Evolutionary conservation across 2,113 vertebrate species (phyloP), one percentile per base, ranked within the genome.

Genomic region (Rhadina sibilatrix): DNA sequence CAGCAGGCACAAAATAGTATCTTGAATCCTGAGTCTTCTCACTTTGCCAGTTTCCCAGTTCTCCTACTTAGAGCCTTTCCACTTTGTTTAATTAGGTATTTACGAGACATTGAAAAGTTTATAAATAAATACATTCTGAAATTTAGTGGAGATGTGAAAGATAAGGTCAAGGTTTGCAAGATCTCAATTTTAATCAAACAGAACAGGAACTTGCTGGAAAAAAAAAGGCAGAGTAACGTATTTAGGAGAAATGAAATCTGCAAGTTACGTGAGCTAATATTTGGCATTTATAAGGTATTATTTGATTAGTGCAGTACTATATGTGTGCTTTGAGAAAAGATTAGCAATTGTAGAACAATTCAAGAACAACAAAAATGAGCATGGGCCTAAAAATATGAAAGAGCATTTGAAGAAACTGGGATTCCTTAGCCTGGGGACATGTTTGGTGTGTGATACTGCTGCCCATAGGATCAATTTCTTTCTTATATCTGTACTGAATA

Each of bases 161-260:
- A 47, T 81, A 61, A 57, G 6, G 17, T 71, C n/a, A 60, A 74
- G 52, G 38, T 84, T 82, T 94, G 10, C 12, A 78, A 27, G 40
- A 71, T 71, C 52, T 68, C 40, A 35, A 3, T 89, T 96, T 89
- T 61, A 72, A 61, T 91, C 68, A 78, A 31, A 49, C 23, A 37
- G 71, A 72, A 13, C 13, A 66, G 18, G 21, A 92, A 61, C 38
- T 79, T 65, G 7, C 60, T 87, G 47, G 30, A 66, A 78, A 53
- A 75, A 50, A 83, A 2, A 7, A 35, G 30, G 1, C 0, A 0
- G 11, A 27, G 35, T 35, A 84, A 6, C 0, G 0, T 77, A 6
- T 78, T 81, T 54, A 78, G 63, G 25, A 57, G 47, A 74, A 77
- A 35, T 42, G 9, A 54, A 35, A 18, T 54, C 38, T 59, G 68